These are phyloP conservation scores for Alligator mississippiensis DNA, from an alignment of 2,113 vertebrate genomes.

Conservation along the genomic window DNA sequence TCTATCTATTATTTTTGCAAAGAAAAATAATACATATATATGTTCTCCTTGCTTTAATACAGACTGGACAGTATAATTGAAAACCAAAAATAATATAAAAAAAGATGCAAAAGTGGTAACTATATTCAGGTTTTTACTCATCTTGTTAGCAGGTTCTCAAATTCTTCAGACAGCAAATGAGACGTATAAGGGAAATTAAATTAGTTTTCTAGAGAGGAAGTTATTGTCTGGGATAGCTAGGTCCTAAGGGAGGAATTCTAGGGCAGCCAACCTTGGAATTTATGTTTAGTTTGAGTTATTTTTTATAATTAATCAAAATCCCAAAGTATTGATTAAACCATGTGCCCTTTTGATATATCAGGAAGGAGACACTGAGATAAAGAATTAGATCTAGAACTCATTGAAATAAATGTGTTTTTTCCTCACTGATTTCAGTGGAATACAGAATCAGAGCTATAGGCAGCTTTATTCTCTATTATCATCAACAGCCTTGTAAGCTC, in stretches of 20 bases:
- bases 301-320: neutral
- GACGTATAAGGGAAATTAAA: conserved; percentile 20
- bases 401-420: neutral
- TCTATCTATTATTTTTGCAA: conserved; percentile 3
- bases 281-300: neutral
- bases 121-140: conserved; percentile 7
- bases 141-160: neutral
- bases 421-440: neutral
- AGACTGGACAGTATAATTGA: neutral
- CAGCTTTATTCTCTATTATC: neutral
- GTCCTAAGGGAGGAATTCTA: neutral
- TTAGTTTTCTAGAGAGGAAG: conserved; percentile 19
- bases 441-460: neutral
- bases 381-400: neutral
- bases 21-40: neutral
- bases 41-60: conserved; percentile 5
- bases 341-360: neutral
- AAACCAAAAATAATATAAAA: conserved; percentile 15
- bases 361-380: neutral
- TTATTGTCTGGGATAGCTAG: neutral
- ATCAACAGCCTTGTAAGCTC: neutral
- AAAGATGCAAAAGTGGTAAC: neutral
- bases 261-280: neutral
- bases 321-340: neutral
- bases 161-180: neutral